Percentiles rank a stretch among this genome's conserved stretches.
Evolutionary conservation across 2,113 vertebrate species (phyloP).

Genomic region (Gnathonemus echidnorhynchus): DNA sequence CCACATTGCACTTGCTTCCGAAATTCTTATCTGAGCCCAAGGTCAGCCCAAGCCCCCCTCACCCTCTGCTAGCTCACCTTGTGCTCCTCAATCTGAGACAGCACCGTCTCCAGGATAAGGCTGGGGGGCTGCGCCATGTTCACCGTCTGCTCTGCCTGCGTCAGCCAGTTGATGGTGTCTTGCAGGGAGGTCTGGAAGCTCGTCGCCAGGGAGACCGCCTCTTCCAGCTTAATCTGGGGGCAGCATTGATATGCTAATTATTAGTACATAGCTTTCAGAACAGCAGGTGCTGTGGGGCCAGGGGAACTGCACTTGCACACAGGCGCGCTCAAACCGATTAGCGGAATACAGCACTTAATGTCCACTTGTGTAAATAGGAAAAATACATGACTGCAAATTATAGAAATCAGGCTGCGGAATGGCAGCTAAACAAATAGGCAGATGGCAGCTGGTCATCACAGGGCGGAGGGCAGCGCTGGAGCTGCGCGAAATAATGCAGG

Average conservation of each 20-base stretch:
- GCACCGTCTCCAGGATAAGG: slow-evolving; percentile 82
- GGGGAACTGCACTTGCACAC: neutral
- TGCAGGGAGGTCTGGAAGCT: slow-evolving; percentile 95
- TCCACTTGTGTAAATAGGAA: neutral
- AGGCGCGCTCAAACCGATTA: neutral
- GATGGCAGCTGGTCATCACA: neutral
- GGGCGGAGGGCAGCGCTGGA: neutral
- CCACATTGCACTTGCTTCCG: neutral
- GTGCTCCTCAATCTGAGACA: slow-evolving; percentile 95
- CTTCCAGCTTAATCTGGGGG: slow-evolving; percentile 83
- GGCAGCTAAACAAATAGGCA: neutral
- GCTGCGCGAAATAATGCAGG: neutral
- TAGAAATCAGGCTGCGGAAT: neutral
- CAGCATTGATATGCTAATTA: neutral
- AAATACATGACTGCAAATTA: neutral
- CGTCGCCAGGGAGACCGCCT: slow-evolving; percentile 80
- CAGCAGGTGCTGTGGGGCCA: neutral
- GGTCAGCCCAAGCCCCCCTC: slow-evolving; percentile 20
- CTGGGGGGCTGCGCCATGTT: slow-evolving; percentile 83
- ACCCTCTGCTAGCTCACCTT: slow-evolving; percentile 64
- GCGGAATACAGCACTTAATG: neutral
- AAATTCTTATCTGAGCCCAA: neutral
- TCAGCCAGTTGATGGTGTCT: slow-evolving; percentile 98
- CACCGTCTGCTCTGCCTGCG: slow-evolving; percentile 85
- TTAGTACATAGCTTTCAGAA: neutral